Percentiles rank a stretch among this genome's conserved stretches.
These are phyloP conservation scores for Trogon surrucura DNA, from an alignment of 2,113 vertebrate genomes.

Conservation along the genomic window DNA sequence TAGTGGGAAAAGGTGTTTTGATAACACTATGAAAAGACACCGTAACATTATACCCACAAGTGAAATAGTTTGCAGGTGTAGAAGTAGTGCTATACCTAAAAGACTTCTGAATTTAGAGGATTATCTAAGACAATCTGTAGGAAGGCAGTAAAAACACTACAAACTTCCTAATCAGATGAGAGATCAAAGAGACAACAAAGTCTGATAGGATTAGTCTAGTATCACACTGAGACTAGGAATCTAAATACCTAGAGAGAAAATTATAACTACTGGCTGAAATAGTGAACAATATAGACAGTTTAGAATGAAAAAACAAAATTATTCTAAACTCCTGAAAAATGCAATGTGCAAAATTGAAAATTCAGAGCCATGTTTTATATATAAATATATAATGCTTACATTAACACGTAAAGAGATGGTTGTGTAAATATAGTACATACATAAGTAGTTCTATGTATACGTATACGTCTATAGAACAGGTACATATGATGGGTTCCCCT, in stretches of 20 bases:
- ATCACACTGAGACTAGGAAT: background rate
- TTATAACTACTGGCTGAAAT: background rate
- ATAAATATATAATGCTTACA: background rate
- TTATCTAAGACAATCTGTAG: background rate
- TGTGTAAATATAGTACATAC: background rate
- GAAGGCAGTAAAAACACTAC: background rate
- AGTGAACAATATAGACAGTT: background rate
- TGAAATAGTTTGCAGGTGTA: background rate
- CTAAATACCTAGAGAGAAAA: slow-evolving; percentile 7
- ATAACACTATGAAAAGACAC: background rate
- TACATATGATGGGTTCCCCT: background rate
- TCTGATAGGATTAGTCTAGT: slow-evolving; percentile 12
- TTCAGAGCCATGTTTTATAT: background rate
- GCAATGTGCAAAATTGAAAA: background rate
- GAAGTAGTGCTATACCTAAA: background rate
- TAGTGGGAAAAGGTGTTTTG: background rate
- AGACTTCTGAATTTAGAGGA: background rate
- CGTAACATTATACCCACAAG: background rate
- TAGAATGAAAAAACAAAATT: background rate
- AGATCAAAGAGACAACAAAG: background rate
- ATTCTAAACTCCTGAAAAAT: background rate
- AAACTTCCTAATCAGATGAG: background rate
- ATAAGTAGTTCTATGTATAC: background rate
- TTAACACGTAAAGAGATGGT: background rate
- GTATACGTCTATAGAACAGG: background rate